Evolutionary conservation across 2,113 vertebrate genomes (phyloP).

Genomic region (Nothocercus nigrocapillus): DNA sequence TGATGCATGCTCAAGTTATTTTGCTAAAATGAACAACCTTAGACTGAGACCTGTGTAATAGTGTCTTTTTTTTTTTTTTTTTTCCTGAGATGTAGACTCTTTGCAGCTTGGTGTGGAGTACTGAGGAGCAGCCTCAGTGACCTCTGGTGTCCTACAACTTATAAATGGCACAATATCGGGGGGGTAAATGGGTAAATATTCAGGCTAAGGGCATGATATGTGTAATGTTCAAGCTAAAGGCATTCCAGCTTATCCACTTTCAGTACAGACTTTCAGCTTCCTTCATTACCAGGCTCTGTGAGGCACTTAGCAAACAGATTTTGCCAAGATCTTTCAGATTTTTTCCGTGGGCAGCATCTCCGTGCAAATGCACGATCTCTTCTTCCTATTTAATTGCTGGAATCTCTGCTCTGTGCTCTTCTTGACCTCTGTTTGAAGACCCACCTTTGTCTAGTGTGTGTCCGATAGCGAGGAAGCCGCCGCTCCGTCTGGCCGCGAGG

Average conservation of each 20-base stretch:
- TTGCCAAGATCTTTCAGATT: neutral
- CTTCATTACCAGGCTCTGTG: neutral
- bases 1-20: neutral
- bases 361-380: neutral
- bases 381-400: neutral
- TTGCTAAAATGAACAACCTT: neutral
- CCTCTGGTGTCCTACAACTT: neutral
- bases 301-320: neutral
- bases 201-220: neutral
- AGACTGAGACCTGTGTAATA: neutral
- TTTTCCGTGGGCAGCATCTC: neutral
- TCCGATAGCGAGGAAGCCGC: neutral
- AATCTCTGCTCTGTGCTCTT: neutral
- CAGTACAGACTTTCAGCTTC: neutral
- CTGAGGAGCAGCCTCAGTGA: neutral
- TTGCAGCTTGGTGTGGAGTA: neutral
- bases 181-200: neutral
- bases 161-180: neutral
- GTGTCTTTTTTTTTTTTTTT: neutral
- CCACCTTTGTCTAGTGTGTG: neutral
- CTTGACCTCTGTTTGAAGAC: neutral
- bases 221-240: neutral
- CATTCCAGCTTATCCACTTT: neutral
- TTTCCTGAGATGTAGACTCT: neutral
- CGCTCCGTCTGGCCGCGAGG: neutral